These are phyloP conservation scores for Amazona vittata DNA, from an alignment of 2,113 vertebrate species.

Conservation along the genomic window DNA sequence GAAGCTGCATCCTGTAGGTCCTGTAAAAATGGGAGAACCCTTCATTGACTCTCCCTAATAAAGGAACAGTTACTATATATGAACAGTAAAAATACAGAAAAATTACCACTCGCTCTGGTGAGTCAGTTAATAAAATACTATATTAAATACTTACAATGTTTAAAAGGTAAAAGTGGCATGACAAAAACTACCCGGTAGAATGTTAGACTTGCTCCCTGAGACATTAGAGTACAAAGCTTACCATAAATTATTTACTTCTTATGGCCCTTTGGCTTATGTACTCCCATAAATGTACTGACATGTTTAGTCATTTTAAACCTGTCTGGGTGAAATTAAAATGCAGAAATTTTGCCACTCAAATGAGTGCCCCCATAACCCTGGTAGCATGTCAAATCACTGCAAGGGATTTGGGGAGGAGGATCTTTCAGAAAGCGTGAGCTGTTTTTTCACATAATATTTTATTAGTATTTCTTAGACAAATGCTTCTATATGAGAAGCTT, in stretches of 20 bases:
- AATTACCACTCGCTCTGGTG: conserved; percentile 74
- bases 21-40: conserved; percentile 41
- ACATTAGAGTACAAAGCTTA: conserved; percentile 10
- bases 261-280: neutral
- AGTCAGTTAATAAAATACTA: conserved; percentile 78
- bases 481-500: neutral
- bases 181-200: conserved; percentile 73
- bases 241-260: conserved; percentile 28
- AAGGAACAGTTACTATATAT: conserved; percentile 75
- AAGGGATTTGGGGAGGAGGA: neutral
- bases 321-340: conserved; percentile 22
- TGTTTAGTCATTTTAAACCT: neutral
- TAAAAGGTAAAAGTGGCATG: conserved; percentile 71
- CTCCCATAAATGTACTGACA: neutral
- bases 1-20: conserved; percentile 60
- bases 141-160: conserved; percentile 80
- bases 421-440: neutral
- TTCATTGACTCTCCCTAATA: conserved; percentile 68
- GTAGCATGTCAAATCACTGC: neutral
- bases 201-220: conserved; percentile 58
- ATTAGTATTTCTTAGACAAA: neutral
- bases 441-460: neutral
- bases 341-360: neutral
- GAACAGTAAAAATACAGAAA: conserved; percentile 72
- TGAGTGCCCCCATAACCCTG: neutral